phyloP scores from a whole-genome alignment of 2,888 invertebrate genomes.

The Meiosimyza platycephala region DNA sequence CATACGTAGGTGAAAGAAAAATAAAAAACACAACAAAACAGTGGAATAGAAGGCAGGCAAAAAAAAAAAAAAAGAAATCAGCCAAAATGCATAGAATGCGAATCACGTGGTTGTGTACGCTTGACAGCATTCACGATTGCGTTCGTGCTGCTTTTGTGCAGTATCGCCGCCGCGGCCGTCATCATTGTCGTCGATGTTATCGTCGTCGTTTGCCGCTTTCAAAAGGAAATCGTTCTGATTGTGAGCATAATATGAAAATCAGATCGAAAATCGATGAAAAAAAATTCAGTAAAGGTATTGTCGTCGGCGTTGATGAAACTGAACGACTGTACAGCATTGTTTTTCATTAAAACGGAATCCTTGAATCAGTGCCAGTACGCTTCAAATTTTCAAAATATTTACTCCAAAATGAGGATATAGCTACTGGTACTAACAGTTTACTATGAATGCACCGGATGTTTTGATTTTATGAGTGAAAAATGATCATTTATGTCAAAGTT shows the following conservation, averaged over 20 bases:
- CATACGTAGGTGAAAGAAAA: not conserved
- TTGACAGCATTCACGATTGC: not conserved
- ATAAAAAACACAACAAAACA: not conserved
- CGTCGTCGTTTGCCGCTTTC: not conserved
- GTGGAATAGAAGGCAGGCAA: too few relatives aligned
- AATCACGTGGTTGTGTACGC: constrained; percentile 24
- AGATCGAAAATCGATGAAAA: constrained; percentile 26
- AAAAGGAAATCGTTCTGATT: constrained; percentile 26
- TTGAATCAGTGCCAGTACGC: too few relatives aligned
- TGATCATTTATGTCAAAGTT: too few relatives aligned
- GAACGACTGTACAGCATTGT: too few relatives aligned
- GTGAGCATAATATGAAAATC: constrained; percentile 28
- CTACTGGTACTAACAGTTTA: too few relatives aligned
- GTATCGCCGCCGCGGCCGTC: not conserved
- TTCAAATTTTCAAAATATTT: too few relatives aligned
- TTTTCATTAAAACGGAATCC: too few relatives aligned
- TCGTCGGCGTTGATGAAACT: constrained; percentile 16
- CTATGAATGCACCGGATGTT: too few relatives aligned
- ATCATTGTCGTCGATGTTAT: too few relatives aligned
- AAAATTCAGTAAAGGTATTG: constrained; percentile 23
- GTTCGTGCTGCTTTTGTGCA: constrained; percentile 4
- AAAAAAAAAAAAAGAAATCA: not conserved
- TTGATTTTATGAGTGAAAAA: too few relatives aligned
- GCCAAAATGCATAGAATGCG: constrained; percentile 2
- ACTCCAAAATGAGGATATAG: too few relatives aligned